phyloP scores from a whole-genome alignment of 2,888 invertebrate genomes.

The Phaonia tiefii region DNA sequence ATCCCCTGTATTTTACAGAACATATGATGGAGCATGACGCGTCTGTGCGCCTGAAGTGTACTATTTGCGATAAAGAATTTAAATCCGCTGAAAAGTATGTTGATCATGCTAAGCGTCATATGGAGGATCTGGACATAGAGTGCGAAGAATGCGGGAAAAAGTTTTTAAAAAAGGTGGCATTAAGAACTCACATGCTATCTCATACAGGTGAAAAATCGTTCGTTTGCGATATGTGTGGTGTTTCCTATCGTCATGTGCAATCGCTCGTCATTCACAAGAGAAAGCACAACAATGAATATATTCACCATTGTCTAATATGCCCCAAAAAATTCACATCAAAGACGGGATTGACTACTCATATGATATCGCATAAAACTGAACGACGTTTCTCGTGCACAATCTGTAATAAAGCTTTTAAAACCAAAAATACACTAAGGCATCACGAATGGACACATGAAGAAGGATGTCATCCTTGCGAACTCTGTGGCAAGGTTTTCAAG shows the following conservation, averaged over 20 bases:
- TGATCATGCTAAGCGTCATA: slow-evolving; percentile 31
- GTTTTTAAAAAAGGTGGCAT: background rate
- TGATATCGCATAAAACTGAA: slow-evolving; percentile 26
- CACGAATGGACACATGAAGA: slow-evolving; percentile 36
- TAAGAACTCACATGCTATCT: slow-evolving; percentile 38
- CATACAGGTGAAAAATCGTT: slow-evolving; percentile 25
- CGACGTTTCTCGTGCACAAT: slow-evolving; percentile 14
- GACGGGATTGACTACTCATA: slow-evolving; percentile 19
- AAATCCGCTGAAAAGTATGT: background rate
- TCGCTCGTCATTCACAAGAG: slow-evolving; percentile 23
- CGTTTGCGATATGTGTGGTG: slow-evolving; percentile 41
- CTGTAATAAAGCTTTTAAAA: slow-evolving; percentile 35
- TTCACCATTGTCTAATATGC: slow-evolving; percentile 32
- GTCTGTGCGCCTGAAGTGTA: slow-evolving; percentile 16
- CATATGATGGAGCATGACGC: slow-evolving; percentile 37
- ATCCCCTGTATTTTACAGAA: slow-evolving; percentile 10
- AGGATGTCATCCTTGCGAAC: slow-evolving; percentile 16
- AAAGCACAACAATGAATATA: slow-evolving; percentile 20
- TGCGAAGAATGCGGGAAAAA: slow-evolving; percentile 41
- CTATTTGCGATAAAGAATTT: slow-evolving; percentile 23
- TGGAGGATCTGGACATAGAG: slow-evolving; percentile 6
- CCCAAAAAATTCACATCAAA: slow-evolving; percentile 33
- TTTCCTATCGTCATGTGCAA: background rate
- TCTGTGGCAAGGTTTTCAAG: slow-evolving; percentile 40
- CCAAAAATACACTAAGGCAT: slow-evolving; percentile 18